phyloP scores from a whole-genome alignment of 2,797 vertebrate species.

The Melopsittacus undulatus region DNA sequence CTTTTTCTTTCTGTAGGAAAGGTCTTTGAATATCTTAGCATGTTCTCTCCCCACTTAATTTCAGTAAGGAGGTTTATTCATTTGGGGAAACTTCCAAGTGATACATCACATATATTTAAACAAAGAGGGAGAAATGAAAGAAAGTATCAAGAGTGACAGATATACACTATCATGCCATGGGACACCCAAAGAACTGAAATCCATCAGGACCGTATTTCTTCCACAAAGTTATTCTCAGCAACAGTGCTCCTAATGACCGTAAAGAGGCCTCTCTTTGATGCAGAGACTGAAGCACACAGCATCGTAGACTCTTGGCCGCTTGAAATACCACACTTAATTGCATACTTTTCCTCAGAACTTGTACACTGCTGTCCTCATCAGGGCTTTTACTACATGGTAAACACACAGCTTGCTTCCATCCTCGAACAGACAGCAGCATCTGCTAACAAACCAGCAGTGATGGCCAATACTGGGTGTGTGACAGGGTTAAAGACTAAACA shows the following conservation, averaged over 20 bases:
- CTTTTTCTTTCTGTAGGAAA: background rate
- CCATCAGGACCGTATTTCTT: background rate
- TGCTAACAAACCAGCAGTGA: background rate
- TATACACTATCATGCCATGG: background rate
- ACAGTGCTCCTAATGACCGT: background rate
- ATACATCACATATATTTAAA: background rate
- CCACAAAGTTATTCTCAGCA: background rate
- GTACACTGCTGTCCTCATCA: background rate
- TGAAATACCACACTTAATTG: background rate
- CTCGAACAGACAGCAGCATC: background rate
- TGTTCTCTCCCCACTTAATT: background rate
- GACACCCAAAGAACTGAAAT: background rate
- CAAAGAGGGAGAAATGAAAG: background rate
- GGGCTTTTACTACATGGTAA: background rate
- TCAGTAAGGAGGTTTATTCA: background rate
- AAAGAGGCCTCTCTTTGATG: background rate
- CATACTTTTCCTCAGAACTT: background rate
- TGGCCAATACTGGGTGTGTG: background rate
- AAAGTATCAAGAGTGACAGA: background rate
- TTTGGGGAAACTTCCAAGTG: background rate
- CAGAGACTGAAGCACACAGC: background rate
- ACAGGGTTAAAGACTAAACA: background rate
- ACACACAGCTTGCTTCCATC: accelerated
- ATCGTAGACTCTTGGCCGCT: background rate
- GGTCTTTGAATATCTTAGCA: background rate